phyloP scores from a whole-genome alignment of 64 coral and sea anemone genomes.

The Trachythela sp. region DNA sequence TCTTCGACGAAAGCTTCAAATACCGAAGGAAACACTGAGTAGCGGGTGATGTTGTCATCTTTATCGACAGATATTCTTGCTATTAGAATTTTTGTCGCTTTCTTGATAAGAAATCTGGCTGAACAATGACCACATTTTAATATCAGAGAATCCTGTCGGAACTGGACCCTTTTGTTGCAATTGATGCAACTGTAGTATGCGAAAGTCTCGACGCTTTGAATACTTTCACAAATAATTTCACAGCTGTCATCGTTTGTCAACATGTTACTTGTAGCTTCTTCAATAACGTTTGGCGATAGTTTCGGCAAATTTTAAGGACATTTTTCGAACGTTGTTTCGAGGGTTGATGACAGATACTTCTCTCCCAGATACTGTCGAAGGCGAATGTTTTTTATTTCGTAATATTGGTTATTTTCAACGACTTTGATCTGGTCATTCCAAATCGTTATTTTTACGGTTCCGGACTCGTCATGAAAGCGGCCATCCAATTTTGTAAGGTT shows the following conservation, averaged over 20 bases:
- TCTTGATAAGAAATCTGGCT: constrained; percentile 4
- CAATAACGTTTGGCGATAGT: constrained; percentile 17
- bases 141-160: constrained; percentile 28
- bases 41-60: background rate
- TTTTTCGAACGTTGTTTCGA: constrained; percentile 49
- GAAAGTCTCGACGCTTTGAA: constrained; percentile 35
- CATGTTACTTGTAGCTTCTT: constrained; percentile 21
- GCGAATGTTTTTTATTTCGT: constrained; percentile 57
- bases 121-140: constrained; percentile 38
- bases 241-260: background rate
- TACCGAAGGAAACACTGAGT: constrained; percentile 15
- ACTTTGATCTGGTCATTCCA: constrained; percentile 62
- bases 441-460: constrained; percentile 52
- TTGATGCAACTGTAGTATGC: constrained; percentile 29
- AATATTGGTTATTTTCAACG: constrained; percentile 46
- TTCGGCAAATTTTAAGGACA: constrained; percentile 3
- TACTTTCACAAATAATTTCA: background rate
- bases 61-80: background rate
- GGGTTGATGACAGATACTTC: constrained; percentile 57
- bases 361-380: constrained; percentile 60
- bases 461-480: constrained; percentile 55
- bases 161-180: constrained; percentile 42
- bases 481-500: constrained; percentile 61
- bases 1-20: constrained; percentile 31
- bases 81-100: background rate